These are phyloP conservation scores for Conus ventricosus DNA, from an alignment of 1,140 invertebrate genomes.

Conservation along the genomic window DNA sequence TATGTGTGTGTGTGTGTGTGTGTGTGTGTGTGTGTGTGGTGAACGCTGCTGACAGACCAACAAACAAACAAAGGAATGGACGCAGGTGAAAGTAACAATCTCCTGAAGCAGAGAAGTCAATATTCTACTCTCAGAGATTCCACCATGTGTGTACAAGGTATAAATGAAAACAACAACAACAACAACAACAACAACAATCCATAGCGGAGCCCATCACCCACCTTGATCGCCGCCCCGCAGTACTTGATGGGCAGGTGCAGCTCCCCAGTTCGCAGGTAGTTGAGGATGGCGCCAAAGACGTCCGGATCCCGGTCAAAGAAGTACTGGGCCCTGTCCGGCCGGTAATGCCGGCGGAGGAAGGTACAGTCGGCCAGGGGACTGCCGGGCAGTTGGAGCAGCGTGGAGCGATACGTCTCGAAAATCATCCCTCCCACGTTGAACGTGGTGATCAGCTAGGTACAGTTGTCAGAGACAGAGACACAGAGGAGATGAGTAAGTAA, in stretches of 20 bases:
- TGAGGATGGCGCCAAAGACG: slow-evolving; percentile 62
- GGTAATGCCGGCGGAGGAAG: slow-evolving; percentile 59
- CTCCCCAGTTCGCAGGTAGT: slow-evolving; percentile 67
- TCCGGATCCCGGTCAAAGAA: slow-evolving; percentile 66
- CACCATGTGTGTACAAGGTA: too few relatives aligned
- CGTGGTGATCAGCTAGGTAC: slow-evolving; percentile 35
- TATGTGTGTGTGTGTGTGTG: too few relatives aligned
- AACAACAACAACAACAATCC: not conserved
- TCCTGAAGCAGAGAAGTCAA: too few relatives aligned
- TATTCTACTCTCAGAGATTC: too few relatives aligned
- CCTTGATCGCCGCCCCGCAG: slow-evolving; percentile 65
- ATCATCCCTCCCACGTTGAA: slow-evolving; percentile 60
- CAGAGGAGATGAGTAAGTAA: not conserved
- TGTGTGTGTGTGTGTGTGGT: too few relatives aligned
- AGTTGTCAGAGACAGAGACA: not conserved
- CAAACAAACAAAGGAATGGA: too few relatives aligned
- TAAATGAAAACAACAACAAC: too few relatives aligned
- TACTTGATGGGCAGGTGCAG: slow-evolving; percentile 66
- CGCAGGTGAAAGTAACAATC: too few relatives aligned
- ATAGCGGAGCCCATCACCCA: not conserved
- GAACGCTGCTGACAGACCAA: too few relatives aligned
- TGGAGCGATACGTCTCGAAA: slow-evolving; percentile 62
- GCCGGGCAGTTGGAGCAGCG: slow-evolving; percentile 48
- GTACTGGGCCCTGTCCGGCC: slow-evolving; percentile 81
- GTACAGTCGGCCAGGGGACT: slow-evolving; percentile 49